Percentiles rank a stretch among this genome's conserved stretches.
Conservation (phyloP, 2,888 invertebrate genomes). For the Microctonus aethiopoides region DNA sequence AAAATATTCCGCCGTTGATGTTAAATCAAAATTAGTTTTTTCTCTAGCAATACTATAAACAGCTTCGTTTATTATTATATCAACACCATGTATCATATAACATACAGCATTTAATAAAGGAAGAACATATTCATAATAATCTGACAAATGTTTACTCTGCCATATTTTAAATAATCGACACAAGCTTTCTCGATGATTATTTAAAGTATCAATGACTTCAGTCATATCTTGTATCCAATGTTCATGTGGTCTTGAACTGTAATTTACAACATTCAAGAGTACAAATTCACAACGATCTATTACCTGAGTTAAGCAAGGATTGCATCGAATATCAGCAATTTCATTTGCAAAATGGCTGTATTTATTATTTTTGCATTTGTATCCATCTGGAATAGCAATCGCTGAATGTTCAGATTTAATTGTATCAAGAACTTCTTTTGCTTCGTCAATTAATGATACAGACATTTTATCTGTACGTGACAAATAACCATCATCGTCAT, state of each 20-base stretch:
- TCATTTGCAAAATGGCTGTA: slow-evolving; percentile 54
- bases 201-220: slow-evolving; percentile 66
- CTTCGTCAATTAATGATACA: slow-evolving; percentile 48
- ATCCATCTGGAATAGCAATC: slow-evolving; percentile 51
- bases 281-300: slow-evolving; percentile 15
- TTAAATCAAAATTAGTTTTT: slow-evolving; percentile 45
- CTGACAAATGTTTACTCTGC: slow-evolving; percentile 70
- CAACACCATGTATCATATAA: slow-evolving; percentile 76
- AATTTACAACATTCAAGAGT: neutral
- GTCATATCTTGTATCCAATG: slow-evolving; percentile 50
- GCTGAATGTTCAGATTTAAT: slow-evolving; percentile 40
- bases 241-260: neutral
- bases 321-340: slow-evolving; percentile 58
- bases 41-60: slow-evolving; percentile 67
- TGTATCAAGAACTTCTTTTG: slow-evolving; percentile 38
- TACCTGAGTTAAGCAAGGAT: slow-evolving; percentile 19
- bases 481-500: slow-evolving; percentile 50
- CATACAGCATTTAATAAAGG: slow-evolving; percentile 78
- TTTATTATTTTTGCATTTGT: slow-evolving; percentile 49
- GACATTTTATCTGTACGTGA: slow-evolving; percentile 40
- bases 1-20: slow-evolving; percentile 49
- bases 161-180: slow-evolving; percentile 71
- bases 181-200: slow-evolving; percentile 71
- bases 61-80: slow-evolving; percentile 70
- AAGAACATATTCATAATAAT: slow-evolving; percentile 83